phyloP scores from a whole-genome alignment of 1,140 invertebrate species.

The Lepidostoma basale region DNA sequence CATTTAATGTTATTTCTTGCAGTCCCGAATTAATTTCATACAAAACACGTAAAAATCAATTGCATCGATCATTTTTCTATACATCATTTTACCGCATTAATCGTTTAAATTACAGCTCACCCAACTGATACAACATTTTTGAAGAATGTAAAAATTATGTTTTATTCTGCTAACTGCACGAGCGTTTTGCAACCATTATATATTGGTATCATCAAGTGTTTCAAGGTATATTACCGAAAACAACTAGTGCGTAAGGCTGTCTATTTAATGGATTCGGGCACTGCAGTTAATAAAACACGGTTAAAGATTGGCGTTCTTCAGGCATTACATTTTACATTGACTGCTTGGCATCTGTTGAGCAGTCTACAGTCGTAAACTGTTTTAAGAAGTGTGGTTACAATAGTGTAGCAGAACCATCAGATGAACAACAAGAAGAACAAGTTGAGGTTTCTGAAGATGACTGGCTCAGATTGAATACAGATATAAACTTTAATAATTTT shows the following conservation, averaged over 20 bases:
- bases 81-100: no score
- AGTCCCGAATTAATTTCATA: no score
- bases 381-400: slow-evolving; percentile 1
- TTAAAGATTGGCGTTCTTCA: not conserved
- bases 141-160: no score
- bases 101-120: no score
- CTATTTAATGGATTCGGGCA: not conserved
- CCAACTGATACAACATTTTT: no score
- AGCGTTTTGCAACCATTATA: slow-evolving; percentile 11
- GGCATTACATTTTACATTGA: not conserved
- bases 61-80: no score
- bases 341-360: not conserved
- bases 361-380: slow-evolving; percentile 2
- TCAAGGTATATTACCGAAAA: slow-evolving; percentile 9
- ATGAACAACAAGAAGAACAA: slow-evolving; percentile 4
- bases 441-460: slow-evolving; percentile 23
- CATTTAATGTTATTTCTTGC: no score
- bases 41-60: no score
- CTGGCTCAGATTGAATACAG: slow-evolving; percentile 7
- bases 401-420: slow-evolving; percentile 5
- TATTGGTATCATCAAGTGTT: slow-evolving; percentile 11
- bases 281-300: not conserved
- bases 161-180: not conserved
- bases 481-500: slow-evolving; percentile 16
- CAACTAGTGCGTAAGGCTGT: slow-evolving; percentile 1